Percentiles rank a stretch among this genome's conserved stretches.
These are phyloP conservation scores for Caenorhabditis wallacei DNA, from an alignment of 2,888 invertebrate genomes.

Conservation along the genomic window DNA sequence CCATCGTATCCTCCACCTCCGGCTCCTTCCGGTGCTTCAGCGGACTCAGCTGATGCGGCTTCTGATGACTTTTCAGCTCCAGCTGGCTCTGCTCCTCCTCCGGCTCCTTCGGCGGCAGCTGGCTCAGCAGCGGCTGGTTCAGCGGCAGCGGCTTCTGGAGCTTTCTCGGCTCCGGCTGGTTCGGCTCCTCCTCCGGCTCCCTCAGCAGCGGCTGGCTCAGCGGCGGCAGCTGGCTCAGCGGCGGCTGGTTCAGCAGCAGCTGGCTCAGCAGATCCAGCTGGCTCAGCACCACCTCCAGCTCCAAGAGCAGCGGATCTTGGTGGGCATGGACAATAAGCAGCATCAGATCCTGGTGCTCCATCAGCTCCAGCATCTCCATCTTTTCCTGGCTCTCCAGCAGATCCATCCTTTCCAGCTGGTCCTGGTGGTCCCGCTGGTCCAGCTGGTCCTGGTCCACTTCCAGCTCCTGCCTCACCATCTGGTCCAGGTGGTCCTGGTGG, in stretches of 20 bases:
- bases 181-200: conserved; percentile 50
- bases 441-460: conserved; percentile 59
- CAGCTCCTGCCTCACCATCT: conserved; percentile 61
- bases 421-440: conserved; percentile 64
- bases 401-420: conserved; percentile 61
- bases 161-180: conserved; percentile 38
- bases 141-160: conserved; percentile 8
- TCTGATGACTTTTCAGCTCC: conserved; percentile 28
- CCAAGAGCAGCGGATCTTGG: conserved; percentile 63
- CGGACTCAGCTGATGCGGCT: neutral
- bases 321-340: conserved; percentile 71
- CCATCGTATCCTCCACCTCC: conserved; percentile 23
- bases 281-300: conserved; percentile 55
- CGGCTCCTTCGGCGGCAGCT: conserved; percentile 27
- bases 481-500: conserved; percentile 63
- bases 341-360: conserved; percentile 67
- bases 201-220: conserved; percentile 41
- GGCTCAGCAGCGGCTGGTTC: conserved; percentile 1
- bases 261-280: conserved; percentile 47
- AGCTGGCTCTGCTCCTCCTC: conserved; percentile 38
- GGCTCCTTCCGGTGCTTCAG: conserved; percentile 27
- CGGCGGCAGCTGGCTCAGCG: conserved; percentile 17
- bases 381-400: conserved; percentile 52
- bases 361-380: conserved; percentile 61
- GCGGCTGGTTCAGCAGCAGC: no score